These are phyloP conservation scores for Drosophila flavopinicola DNA, from an alignment of 2,888 invertebrate genomes.

Conservation along the genomic window DNA sequence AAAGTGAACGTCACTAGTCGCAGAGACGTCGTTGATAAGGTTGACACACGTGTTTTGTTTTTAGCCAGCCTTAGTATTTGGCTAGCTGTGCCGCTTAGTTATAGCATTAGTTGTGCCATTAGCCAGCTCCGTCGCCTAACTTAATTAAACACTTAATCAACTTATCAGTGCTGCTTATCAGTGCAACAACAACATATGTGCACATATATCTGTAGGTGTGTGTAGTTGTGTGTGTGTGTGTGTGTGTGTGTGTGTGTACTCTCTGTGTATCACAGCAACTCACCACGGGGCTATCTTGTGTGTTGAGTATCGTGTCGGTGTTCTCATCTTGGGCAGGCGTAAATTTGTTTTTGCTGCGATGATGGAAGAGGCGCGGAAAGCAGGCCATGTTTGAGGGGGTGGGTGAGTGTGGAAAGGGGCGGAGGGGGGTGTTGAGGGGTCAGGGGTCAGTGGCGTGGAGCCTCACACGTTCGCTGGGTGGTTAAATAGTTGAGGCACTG, in stretches of 20 bases:
- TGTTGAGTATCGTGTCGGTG: conserved; percentile 79
- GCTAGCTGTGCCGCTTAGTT: conserved; percentile 19
- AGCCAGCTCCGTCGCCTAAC: conserved; percentile 47
- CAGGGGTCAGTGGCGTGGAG: conserved; percentile 25
- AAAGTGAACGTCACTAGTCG: conserved; percentile 55
- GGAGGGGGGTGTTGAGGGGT: background rate
- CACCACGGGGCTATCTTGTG: conserved; percentile 78
- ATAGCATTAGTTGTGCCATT: conserved; percentile 36
- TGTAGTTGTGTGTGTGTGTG: background rate
- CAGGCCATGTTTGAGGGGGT: conserved; percentile 71
- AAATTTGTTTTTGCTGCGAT: conserved; percentile 79
- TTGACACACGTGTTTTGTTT: conserved; percentile 24
- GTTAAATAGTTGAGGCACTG: conserved; percentile 20
- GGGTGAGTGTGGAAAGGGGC: background rate
- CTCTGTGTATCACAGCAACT: conserved; percentile 52
- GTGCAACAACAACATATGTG: conserved; percentile 7
- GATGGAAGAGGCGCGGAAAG: conserved; percentile 77
- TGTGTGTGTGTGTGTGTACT: conserved; percentile 1
- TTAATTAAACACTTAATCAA: conserved; percentile 76
- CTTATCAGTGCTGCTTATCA: conserved; percentile 67
- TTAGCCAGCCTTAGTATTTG: conserved; percentile 33
- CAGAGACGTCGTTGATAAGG: conserved; percentile 32
- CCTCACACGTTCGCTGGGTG: conserved; percentile 21
- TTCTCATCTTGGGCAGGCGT: conserved; percentile 78
- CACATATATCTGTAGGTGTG: conserved; percentile 11